Conservation (phyloP, 2,888 invertebrate species). For the Schizotus pectinicornis region DNA sequence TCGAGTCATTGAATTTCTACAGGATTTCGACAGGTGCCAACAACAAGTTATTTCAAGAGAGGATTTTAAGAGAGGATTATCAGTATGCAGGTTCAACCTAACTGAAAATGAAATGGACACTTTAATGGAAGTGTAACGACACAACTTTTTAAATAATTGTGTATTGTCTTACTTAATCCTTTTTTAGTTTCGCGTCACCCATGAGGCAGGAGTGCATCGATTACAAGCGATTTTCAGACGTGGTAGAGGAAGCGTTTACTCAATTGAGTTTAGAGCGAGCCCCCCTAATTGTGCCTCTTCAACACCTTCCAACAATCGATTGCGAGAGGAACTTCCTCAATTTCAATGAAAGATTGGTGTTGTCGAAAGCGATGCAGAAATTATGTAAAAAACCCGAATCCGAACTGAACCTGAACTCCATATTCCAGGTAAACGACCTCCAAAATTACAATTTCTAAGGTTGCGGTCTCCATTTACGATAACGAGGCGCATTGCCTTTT, state of each 20-base stretch:
- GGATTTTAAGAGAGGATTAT: constrained; percentile 76
- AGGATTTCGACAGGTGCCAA: constrained; percentile 69
- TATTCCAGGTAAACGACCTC: constrained; percentile 64
- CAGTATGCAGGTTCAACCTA: constrained; percentile 69
- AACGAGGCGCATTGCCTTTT: constrained; percentile 6
- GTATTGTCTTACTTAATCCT: constrained; percentile 2
- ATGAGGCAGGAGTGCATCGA: constrained; percentile 66
- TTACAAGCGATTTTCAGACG: constrained; percentile 71
- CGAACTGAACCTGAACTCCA: constrained; percentile 71
- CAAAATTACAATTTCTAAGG: background rate
- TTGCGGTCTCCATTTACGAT: too few species aligned
- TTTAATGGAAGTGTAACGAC: constrained; percentile 72
- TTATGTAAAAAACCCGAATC: constrained; percentile 70
- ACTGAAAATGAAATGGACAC: constrained; percentile 72
- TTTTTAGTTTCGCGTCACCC: constrained; percentile 68
- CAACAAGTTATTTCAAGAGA: constrained; percentile 68
- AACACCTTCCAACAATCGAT: constrained; percentile 72
- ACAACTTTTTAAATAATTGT: constrained; percentile 2
- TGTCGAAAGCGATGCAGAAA: constrained; percentile 72
- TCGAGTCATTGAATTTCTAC: constrained; percentile 69
- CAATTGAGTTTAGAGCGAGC: constrained; percentile 70
- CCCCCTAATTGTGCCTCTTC: constrained; percentile 71
- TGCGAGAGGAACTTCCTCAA: constrained; percentile 71
- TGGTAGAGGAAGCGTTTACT: constrained; percentile 74
- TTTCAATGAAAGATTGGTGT: constrained; percentile 72